These are phyloP conservation scores for Drosophila helvetica DNA, from an alignment of 2,888 invertebrate species.

Conservation along the genomic window DNA sequence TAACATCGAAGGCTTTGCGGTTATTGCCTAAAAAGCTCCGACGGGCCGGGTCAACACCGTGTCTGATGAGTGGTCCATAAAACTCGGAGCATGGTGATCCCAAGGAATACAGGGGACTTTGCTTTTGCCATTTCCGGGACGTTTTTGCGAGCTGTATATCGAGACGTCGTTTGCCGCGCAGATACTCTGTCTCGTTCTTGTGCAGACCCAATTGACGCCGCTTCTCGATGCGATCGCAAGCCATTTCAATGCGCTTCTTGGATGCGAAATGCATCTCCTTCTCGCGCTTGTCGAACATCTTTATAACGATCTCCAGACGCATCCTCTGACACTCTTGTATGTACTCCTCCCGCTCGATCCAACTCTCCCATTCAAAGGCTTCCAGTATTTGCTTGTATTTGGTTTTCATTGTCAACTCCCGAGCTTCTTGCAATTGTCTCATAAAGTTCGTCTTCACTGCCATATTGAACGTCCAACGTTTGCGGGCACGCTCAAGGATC, in stretches of 20 bases:
- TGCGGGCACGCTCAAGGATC: conserved; percentile 88
- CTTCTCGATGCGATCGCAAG: conserved; percentile 84
- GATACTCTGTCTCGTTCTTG: conserved; percentile 84
- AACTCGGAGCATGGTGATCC: conserved; percentile 86
- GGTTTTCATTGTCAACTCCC: conserved; percentile 44
- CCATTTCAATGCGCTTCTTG: conserved; percentile 85
- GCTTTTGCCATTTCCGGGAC: conserved; percentile 83
- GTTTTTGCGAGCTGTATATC: conserved; percentile 82
- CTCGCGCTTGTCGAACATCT: conserved; percentile 86
- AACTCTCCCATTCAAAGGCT: conserved; percentile 92
- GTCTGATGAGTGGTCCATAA: conserved; percentile 87
- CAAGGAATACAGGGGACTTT: conserved; percentile 85
- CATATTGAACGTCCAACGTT: conserved; percentile 87
- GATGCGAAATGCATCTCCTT: conserved; percentile 78
- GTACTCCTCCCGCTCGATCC: conserved; percentile 92
- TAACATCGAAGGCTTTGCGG: conserved; percentile 75
- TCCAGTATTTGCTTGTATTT: conserved; percentile 87
- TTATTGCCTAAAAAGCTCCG: conserved; percentile 84
- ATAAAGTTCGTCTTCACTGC: conserved; percentile 85
- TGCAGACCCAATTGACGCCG: conserved; percentile 86
- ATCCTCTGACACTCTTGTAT: conserved; percentile 90
- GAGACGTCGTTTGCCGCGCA: conserved; percentile 85
- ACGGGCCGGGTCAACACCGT: conserved; percentile 88
- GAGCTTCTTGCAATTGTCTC: conserved; percentile 86
- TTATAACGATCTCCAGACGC: conserved; percentile 85